phyloP scores from a whole-genome alignment of 2,888 invertebrate species.

The Folsomia manolachei region DNA sequence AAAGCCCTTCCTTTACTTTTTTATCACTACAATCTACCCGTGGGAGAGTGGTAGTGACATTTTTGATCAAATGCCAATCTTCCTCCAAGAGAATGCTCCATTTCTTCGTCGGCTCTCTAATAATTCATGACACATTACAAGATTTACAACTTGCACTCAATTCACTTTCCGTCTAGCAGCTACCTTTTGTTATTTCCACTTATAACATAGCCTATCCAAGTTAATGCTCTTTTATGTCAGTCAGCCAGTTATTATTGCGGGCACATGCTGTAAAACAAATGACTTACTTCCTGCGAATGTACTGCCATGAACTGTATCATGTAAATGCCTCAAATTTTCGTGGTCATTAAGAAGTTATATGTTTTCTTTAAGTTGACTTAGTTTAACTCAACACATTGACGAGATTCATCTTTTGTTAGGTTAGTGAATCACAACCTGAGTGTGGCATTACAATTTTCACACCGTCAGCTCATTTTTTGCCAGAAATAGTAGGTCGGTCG shows the following conservation, averaged over 20 bases:
- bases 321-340: neutral
- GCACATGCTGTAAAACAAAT: too few species aligned
- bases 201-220: too few species aligned
- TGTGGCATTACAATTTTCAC: neutral
- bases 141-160: neutral
- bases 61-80: conserved; percentile 29
- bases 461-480: neutral
- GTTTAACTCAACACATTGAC: neutral
- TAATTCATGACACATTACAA: conserved; percentile 11
- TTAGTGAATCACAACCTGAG: too few species aligned
- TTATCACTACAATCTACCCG: too few species aligned
- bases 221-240: too few species aligned
- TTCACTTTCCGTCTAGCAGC: neutral
- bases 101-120: conserved; percentile 2
- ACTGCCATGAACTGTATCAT: too few species aligned
- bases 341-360: neutral
- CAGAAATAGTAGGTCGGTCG: neutral
- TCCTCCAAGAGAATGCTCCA: neutral
- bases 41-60: too few species aligned
- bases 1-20: neutral
- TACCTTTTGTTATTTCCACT: neutral
- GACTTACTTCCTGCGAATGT: too few species aligned
- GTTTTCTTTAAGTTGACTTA: neutral
- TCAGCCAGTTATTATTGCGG: too few species aligned
- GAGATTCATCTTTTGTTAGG: too few species aligned